Percentiles rank a stretch among this genome's conserved stretches.
phyloP scores from a whole-genome alignment of 2,888 invertebrate species.

The Prosopocoilus inquinatus region DNA sequence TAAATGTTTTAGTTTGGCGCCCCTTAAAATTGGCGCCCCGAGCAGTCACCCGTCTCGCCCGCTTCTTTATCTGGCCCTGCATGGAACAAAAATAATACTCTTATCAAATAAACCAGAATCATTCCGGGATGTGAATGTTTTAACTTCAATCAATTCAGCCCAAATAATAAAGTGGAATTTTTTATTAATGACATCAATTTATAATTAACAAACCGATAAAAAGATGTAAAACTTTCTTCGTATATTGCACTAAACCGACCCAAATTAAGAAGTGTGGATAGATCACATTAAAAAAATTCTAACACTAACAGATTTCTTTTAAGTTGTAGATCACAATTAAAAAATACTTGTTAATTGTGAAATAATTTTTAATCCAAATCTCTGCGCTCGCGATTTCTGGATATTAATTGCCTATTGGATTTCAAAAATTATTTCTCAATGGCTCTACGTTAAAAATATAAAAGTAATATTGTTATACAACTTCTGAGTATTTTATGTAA shows the following conservation, averaged over 20 bases:
- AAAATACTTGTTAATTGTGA: neutral
- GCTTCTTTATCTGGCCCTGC: too few species aligned
- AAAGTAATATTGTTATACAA: neutral
- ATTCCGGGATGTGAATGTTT: too few species aligned
- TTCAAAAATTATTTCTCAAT: too few species aligned
- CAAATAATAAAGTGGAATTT: conserved; percentile 7
- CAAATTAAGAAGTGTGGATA: conserved; percentile 14
- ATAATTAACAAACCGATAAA: conserved; percentile 11
- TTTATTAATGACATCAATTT: conserved; percentile 20
- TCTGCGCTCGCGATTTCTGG: conserved; percentile 5
- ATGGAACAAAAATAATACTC: too few species aligned
- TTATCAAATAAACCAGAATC: too few species aligned
- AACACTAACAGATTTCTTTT: conserved; percentile 1
- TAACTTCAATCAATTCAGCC: too few species aligned
- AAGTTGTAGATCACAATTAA: neutral
- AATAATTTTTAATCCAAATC: neutral
- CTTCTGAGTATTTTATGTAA: conserved; percentile 14
- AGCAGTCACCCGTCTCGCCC: too few species aligned
- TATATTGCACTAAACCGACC: conserved; percentile 31
- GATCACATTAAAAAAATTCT: neutral
- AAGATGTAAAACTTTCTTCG: conserved; percentile 12
- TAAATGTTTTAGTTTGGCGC: too few species aligned
- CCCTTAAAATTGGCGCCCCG: too few species aligned
- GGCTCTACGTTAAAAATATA: too few species aligned
- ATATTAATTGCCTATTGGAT: too few species aligned